These are phyloP conservation scores for Pyralis farinalis DNA, from an alignment of 2,888 invertebrate species.

Conservation along the genomic window DNA sequence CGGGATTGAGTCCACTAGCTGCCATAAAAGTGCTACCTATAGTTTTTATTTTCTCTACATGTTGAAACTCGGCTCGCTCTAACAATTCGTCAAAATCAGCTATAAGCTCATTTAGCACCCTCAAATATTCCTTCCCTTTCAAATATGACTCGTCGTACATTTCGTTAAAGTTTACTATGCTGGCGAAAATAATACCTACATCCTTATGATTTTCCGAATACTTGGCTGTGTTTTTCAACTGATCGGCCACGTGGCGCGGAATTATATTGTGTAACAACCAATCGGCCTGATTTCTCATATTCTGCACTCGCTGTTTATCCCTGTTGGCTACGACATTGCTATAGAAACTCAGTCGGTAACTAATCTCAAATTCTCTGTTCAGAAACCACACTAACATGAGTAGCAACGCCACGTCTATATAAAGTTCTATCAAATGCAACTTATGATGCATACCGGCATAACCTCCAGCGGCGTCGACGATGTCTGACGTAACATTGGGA, in stretches of 20 bases:
- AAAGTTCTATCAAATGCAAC: constrained; percentile 84
- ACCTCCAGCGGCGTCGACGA: constrained; percentile 28
- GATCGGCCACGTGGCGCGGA: constrained; percentile 96
- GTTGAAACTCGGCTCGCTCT: constrained; percentile 88
- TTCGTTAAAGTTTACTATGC: constrained; percentile 98
- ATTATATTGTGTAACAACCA: constrained; percentile 98
- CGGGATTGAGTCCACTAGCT: constrained; percentile 95
- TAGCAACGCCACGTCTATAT: constrained; percentile 90
- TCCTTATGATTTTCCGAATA: constrained; percentile 97
- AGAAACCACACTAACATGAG: constrained; percentile 94
- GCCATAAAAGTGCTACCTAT: constrained; percentile 99
- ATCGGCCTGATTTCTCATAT: constrained; percentile 97
- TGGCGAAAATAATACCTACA: constrained; percentile 97
- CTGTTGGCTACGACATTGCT: constrained; percentile 94
- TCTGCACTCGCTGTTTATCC: constrained; percentile 93
- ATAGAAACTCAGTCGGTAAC: constrained; percentile 95
- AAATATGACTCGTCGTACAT: constrained; percentile 98
- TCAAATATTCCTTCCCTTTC: constrained; percentile 95
- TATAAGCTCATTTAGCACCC: constrained; percentile 97
- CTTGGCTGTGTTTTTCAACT: constrained; percentile 94
- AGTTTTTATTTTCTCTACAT: constrained; percentile 98
- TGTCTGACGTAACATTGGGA: constrained; percentile 41
- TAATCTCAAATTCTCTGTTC: constrained; percentile 97
- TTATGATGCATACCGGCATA: constrained; percentile 43
- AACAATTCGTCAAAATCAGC: constrained; percentile 97